phyloP scores from a whole-genome alignment of 2,797 vertebrate genomes.

The Melanotaenia parkinsoni region DNA sequence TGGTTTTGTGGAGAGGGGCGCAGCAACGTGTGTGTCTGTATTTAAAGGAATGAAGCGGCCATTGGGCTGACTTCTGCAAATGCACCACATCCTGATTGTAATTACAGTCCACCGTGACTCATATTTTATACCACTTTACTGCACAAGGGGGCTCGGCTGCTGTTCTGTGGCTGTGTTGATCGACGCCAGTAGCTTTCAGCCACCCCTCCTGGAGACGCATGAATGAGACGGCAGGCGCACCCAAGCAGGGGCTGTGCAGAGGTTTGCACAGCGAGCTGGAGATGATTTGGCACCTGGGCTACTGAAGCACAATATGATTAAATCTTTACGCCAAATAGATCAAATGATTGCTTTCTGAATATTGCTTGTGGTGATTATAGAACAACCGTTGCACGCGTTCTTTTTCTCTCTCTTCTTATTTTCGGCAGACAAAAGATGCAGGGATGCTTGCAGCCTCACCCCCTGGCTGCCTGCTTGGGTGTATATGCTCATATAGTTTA shows the following conservation, averaged over 20 bases:
- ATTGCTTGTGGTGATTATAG: conserved; percentile 12
- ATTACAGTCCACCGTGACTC: conserved; percentile 10
- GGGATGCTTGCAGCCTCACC: conserved; percentile 55
- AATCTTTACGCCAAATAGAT: conserved; percentile 13
- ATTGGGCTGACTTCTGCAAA: neutral
- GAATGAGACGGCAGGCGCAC: conserved; percentile 75
- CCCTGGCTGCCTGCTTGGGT: conserved; percentile 29
- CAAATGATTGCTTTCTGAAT: neutral
- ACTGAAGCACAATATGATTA: conserved; percentile 65
- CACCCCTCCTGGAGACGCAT: conserved; percentile 50
- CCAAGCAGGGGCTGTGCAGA: conserved; percentile 66
- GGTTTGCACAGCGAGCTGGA: conserved; percentile 53
- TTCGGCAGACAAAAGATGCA: conserved; percentile 79
- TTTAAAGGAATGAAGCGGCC: conserved; percentile 33
- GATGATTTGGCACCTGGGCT: conserved; percentile 27
- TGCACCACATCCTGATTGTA: conserved; percentile 11
- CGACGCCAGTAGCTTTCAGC: conserved; percentile 38
- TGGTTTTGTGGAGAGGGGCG: conserved; percentile 20
- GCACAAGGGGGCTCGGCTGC: conserved; percentile 18
- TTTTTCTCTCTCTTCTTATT: conserved; percentile 7
- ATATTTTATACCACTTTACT: conserved; percentile 19
- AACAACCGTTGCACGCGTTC: neutral
- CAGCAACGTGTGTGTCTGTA: conserved; percentile 30
- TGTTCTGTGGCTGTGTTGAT: conserved; percentile 54
- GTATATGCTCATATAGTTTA: conserved; percentile 24